A percentile compares a stretch with the other conserved stretches of the same genome.
These are phyloP conservation scores for Zaprionus lineosus DNA, from an alignment of 2,888 invertebrate genomes.

Conservation along the genomic window DNA sequence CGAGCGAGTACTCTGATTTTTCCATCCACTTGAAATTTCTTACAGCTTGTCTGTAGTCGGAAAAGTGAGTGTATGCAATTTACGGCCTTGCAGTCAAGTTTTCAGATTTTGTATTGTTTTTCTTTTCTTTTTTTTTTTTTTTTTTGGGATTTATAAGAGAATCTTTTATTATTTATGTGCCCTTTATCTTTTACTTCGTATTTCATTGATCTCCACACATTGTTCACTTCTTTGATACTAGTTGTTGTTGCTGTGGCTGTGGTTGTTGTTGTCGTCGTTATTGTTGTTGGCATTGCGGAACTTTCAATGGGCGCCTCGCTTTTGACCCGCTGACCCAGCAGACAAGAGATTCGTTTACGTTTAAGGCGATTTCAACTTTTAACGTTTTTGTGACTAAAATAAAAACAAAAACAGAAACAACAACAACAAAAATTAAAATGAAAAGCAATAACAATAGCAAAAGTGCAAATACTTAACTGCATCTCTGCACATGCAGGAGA, in stretches of 20 bases:
- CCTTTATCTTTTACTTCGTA: background rate
- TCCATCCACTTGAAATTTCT: too few species aligned
- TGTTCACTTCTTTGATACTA: constrained; percentile 5
- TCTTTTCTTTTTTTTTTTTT: background rate
- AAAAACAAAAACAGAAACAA: background rate
- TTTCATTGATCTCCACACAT: constrained; percentile 38
- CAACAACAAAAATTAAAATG: too few species aligned
- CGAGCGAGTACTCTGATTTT: too few species aligned
- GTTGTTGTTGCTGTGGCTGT: constrained; percentile 5
- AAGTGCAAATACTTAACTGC: constrained; percentile 12
- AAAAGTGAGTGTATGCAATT: too few species aligned
- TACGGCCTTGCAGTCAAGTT: too few species aligned
- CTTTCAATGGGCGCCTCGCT: constrained; percentile 41
- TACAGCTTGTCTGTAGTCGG: too few species aligned
- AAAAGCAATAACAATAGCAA: constrained; percentile 20
- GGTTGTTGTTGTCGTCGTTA: constrained; percentile 12
- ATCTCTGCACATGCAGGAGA: background rate
- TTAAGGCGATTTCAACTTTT: constrained; percentile 50
- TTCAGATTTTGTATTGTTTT: background rate
- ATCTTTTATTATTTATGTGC: too few species aligned
- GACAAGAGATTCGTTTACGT: constrained; percentile 60
- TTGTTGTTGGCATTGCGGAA: constrained; percentile 27
- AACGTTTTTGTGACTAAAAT: constrained; percentile 26
- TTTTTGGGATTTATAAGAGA: too few species aligned
- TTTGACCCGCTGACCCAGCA: constrained; percentile 64